Percentiles rank a stretch among this genome's conserved stretches.
These are phyloP conservation scores for Microtus oregoni DNA, from an alignment of 2,113 vertebrate species.

Conservation along the genomic window DNA sequence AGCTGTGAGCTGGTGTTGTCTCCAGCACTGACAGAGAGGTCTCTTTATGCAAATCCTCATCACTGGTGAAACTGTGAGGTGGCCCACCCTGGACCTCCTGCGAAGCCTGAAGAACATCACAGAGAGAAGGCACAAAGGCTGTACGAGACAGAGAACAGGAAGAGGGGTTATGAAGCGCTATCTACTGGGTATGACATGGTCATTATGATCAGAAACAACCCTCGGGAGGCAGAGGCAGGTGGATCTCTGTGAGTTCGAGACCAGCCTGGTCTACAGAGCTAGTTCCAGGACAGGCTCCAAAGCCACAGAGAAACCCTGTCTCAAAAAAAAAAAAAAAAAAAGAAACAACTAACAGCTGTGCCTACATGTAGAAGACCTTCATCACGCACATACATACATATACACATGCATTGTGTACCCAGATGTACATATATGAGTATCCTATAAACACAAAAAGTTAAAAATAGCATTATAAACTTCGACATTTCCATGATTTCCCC, in stretches of 20 bases:
- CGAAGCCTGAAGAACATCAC: neutral
- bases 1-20: neutral
- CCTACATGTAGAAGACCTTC: neutral
- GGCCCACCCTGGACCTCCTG: neutral
- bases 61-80: neutral
- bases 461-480: neutral
- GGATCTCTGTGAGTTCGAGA: too few species aligned
- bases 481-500: neutral
- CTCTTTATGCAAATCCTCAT: neutral
- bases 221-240: too few species aligned
- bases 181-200: neutral
- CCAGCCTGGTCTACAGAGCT: too few species aligned
- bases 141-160: neutral
- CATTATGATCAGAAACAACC: neutral
- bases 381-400: neutral
- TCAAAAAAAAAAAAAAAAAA: too few species aligned
- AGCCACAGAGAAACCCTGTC: too few species aligned
- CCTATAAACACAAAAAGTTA: neutral
- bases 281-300: too few species aligned
- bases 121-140: neutral
- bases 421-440: neutral
- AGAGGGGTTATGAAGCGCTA: neutral
- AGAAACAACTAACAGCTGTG: neutral
- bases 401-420: neutral
- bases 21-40: neutral